A percentile compares a stretch with the other conserved stretches of the same genome.
Evolutionary conservation across 2,888 invertebrate genomes (phyloP).

Genomic region (Incurvaria masculella): DNA sequence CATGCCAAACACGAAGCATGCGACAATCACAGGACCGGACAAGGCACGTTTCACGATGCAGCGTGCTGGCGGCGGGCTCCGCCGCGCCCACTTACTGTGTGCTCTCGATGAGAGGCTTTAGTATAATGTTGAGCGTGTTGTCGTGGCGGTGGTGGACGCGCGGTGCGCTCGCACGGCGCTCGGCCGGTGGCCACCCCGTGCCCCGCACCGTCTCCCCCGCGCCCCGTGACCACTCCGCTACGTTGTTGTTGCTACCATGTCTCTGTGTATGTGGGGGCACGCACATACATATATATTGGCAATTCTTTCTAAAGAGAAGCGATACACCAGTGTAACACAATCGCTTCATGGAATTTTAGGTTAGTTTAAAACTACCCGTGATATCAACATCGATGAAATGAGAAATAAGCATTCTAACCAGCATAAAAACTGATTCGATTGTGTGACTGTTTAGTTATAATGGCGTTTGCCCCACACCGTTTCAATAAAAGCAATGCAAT

Average conservation of each 20-base stretch:
- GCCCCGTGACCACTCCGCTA: conserved; percentile 28
- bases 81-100: conserved; percentile 52
- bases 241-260: conserved; percentile 60
- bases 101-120: conserved; percentile 57
- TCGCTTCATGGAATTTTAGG: too few relatives aligned
- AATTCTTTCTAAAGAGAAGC: too few relatives aligned
- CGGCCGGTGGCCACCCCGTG: too few relatives aligned
- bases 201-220: too few relatives aligned
- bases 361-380: too few relatives aligned
- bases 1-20: conserved; percentile 13
- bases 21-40: conserved; percentile 37
- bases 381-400: too few relatives aligned
- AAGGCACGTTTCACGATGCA: conserved; percentile 10
- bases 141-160: conserved; percentile 27
- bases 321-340: too few relatives aligned
- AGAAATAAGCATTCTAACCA: too few relatives aligned
- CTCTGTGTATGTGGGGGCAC: conserved; percentile 37
- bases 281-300: neutral
- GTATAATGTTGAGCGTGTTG: conserved; percentile 57
- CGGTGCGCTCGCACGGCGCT: conserved; percentile 3
- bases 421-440: too few relatives aligned
- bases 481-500: too few relatives aligned
- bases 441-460: too few relatives aligned
- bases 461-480: too few relatives aligned
- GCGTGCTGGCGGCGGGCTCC: conserved; percentile 22